These are phyloP conservation scores for Cistogaster globosa DNA, from an alignment of 2,888 invertebrate species.

Conservation along the genomic window DNA sequence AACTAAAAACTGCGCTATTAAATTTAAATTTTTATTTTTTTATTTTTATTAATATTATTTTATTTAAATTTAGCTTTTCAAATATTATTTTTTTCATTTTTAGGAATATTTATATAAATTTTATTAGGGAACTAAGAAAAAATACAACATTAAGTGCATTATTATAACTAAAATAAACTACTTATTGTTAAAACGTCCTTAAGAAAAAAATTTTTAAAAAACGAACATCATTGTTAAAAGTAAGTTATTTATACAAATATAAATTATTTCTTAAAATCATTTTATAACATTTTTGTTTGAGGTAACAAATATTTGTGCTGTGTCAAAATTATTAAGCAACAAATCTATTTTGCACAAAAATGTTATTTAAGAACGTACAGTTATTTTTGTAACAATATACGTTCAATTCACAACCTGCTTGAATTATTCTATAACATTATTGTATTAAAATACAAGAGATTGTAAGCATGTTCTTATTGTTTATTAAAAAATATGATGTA, in stretches of 20 bases:
- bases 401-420: too few relatives aligned
- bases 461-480: too few relatives aligned
- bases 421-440: too few relatives aligned
- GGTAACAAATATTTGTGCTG: slow-evolving; percentile 62
- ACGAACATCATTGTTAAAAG: slow-evolving; percentile 40
- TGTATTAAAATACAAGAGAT: too few relatives aligned
- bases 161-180: slow-evolving; percentile 56
- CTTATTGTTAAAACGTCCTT: slow-evolving; percentile 65
- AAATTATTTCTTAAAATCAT: slow-evolving; percentile 19
- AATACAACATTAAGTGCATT: slow-evolving; percentile 68
- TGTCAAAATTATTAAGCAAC: slow-evolving; percentile 35
- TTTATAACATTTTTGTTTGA: slow-evolving; percentile 16
- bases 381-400: too few relatives aligned
- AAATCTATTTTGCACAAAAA: background rate
- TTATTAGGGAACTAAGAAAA: slow-evolving; percentile 79
- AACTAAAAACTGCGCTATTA: background rate
- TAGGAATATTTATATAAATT: slow-evolving; percentile 81
- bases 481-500: too few relatives aligned
- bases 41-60: background rate
- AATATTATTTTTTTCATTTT: slow-evolving; percentile 72
- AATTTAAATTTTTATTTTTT: background rate
- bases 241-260: slow-evolving; percentile 55
- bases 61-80: slow-evolving; percentile 43
- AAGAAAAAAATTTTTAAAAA: slow-evolving; percentile 64
- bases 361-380: too few relatives aligned